phyloP scores from a whole-genome alignment of 2,797 vertebrate species.

The Holocentrus rufus region DNA sequence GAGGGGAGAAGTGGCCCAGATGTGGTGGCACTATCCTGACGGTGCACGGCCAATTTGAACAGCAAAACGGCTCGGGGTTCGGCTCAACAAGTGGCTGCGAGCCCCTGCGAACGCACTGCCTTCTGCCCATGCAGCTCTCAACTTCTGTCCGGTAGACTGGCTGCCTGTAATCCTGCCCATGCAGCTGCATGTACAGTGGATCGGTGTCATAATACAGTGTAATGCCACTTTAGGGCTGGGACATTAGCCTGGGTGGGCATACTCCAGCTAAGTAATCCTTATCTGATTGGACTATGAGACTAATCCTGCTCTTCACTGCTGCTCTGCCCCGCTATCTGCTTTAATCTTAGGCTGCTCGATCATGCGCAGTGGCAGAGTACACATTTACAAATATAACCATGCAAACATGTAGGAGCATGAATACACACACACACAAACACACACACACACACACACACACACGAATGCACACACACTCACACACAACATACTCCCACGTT shows the following conservation, averaged over 20 bases:
- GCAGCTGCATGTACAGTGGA: constrained; percentile 56
- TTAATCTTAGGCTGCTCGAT: constrained; percentile 44
- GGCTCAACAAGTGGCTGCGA: constrained; percentile 53
- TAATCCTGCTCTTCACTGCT: constrained; percentile 70
- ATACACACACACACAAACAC: constrained; percentile 29
- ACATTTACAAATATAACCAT: constrained; percentile 11
- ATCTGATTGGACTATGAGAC: constrained; percentile 77
- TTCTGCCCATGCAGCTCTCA: constrained; percentile 15
- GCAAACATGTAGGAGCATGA: constrained; percentile 14
- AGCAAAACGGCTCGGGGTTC: constrained; percentile 11
- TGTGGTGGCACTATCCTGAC: constrained; percentile 19
- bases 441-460: constrained; percentile 27
- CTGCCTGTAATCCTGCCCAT: constrained; percentile 41
- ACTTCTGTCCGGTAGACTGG: neutral
- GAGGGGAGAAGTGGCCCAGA: constrained; percentile 28
- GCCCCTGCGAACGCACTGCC: constrained; percentile 4
- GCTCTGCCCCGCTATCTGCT: constrained; percentile 53
- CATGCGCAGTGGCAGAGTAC: neutral
- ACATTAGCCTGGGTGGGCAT: constrained; percentile 70
- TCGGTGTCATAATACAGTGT: constrained; percentile 68
- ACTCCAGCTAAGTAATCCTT: constrained; percentile 74
- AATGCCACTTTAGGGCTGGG: constrained; percentile 68
- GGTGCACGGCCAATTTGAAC: constrained; percentile 5
- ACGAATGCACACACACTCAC: neutral
- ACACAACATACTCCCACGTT: constrained; percentile 55